These are phyloP conservation scores for Copsychus sechellarum DNA, from an alignment of 2,113 vertebrate species.

Conservation along the genomic window DNA sequence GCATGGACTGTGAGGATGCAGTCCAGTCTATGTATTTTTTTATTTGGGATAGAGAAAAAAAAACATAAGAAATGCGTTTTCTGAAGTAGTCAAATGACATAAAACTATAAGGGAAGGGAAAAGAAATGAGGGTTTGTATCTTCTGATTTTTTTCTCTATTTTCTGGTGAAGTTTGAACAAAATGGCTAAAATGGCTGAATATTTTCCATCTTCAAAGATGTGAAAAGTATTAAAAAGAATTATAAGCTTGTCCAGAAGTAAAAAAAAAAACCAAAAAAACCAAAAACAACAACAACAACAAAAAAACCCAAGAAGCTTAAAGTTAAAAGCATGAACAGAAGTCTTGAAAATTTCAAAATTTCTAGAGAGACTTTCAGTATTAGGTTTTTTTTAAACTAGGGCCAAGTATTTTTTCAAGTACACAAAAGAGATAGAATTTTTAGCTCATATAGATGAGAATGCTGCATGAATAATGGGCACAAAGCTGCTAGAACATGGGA, in stretches of 20 bases:
- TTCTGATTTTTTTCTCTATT: background rate
- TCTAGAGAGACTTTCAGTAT: background rate
- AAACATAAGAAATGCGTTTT: background rate
- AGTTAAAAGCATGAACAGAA: background rate
- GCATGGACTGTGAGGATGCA: background rate
- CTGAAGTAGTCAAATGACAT: background rate
- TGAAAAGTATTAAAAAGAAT: background rate
- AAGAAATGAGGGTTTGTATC: background rate
- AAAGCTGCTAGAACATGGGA: background rate
- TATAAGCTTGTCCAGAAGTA: background rate
- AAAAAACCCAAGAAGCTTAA: accelerated
- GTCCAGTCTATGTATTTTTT: background rate
- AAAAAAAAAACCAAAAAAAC: background rate
- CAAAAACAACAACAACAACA: too few species aligned
- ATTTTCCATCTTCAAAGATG: background rate
- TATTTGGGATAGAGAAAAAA: background rate
- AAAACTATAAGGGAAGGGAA: background rate
- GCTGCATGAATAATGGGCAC: background rate
- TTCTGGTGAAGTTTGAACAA: background rate
- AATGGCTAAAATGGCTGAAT: background rate
- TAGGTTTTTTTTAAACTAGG: background rate
- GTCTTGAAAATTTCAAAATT: background rate
- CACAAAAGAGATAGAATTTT: background rate
- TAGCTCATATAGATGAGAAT: background rate
- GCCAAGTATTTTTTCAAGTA: background rate